These are phyloP conservation scores for Melitaea cinxia DNA, from an alignment of 1,140 invertebrate genomes.

Conservation along the genomic window DNA sequence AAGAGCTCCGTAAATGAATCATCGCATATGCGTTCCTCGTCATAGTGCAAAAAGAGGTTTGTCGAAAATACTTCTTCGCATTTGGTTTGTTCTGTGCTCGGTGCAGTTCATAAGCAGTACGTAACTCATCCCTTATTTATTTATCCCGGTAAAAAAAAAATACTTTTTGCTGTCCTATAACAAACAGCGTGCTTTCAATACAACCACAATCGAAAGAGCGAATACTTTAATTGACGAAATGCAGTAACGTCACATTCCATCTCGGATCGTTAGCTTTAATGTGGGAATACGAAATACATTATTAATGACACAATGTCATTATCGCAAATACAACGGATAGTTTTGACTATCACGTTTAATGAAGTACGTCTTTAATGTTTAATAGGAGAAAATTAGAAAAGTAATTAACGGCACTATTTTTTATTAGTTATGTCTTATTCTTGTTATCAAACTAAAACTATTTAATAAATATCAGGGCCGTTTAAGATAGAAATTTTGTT, in stretches of 20 bases:
- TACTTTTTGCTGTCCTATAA: slow-evolving; percentile 61
- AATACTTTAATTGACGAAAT: slow-evolving; percentile 78
- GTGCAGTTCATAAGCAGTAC: slow-evolving; percentile 44
- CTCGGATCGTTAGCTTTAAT: slow-evolving; percentile 61
- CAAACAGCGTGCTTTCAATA: slow-evolving; percentile 62
- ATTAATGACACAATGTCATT: slow-evolving; percentile 42
- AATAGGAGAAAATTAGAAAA: not conserved
- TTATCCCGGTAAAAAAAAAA: slow-evolving; percentile 77
- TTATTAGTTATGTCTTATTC: slow-evolving; percentile 2
- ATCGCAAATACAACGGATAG: slow-evolving; percentile 25
- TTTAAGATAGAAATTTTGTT: not conserved
- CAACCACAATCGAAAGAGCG: slow-evolving; percentile 59
- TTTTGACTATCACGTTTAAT: slow-evolving; percentile 3
- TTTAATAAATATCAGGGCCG: slow-evolving; percentile 1
- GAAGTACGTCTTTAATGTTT: not conserved
- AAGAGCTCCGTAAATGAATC: slow-evolving; percentile 79
- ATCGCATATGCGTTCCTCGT: slow-evolving; percentile 78
- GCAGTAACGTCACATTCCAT: slow-evolving; percentile 59
- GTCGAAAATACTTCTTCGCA: slow-evolving; percentile 77
- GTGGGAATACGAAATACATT: slow-evolving; percentile 62
- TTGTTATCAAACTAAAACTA: not conserved
- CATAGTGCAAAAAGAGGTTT: slow-evolving; percentile 76
- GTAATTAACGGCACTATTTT: not conserved
- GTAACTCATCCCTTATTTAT: slow-evolving; percentile 79
- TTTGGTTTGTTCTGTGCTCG: slow-evolving; percentile 59